Conservation (phyloP, 2,113 vertebrate species). For the Zapus hudsonius region DNA sequence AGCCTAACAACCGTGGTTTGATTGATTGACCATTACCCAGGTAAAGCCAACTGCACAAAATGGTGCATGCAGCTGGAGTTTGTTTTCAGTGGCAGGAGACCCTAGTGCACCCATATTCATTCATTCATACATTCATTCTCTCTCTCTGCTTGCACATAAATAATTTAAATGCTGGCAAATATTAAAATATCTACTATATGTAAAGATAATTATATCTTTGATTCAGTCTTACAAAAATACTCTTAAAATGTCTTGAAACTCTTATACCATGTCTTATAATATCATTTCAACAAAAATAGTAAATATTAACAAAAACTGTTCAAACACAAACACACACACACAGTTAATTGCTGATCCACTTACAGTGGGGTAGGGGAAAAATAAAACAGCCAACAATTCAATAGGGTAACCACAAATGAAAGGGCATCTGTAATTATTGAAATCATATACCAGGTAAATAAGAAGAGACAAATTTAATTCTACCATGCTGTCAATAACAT, state of each 20-base stretch:
- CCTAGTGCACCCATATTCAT: too few relatives aligned
- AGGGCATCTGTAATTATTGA: conserved; percentile 32
- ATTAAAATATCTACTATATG: conserved; percentile 45
- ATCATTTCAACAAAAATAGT: background rate
- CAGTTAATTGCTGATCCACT: background rate
- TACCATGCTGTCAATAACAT: conserved; percentile 45
- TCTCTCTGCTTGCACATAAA: too few relatives aligned
- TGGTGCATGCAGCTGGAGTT: too few relatives aligned
- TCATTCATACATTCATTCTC: too few relatives aligned
- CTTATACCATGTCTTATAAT: background rate
- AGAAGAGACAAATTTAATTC: conserved; percentile 38
- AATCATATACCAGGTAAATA: conserved; percentile 41
- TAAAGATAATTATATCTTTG: conserved; percentile 50
- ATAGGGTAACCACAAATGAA: conserved; percentile 56
- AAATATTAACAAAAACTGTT: too few relatives aligned
- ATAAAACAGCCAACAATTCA: conserved; percentile 54
- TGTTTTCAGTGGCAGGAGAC: too few relatives aligned
- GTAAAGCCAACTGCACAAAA: too few relatives aligned
- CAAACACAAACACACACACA: background rate
- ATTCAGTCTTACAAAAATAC: conserved; percentile 23
- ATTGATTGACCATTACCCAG: too few relatives aligned
- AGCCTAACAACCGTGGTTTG: too few relatives aligned
- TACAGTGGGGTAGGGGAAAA: conserved; percentile 43
- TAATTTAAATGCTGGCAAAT: background rate
- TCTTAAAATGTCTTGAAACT: conserved; percentile 46